Percentiles rank a stretch among this genome's conserved stretches.
These are phyloP conservation scores for Kradibia gibbosae DNA, from an alignment of 1,140 invertebrate species.

Conservation along the genomic window DNA sequence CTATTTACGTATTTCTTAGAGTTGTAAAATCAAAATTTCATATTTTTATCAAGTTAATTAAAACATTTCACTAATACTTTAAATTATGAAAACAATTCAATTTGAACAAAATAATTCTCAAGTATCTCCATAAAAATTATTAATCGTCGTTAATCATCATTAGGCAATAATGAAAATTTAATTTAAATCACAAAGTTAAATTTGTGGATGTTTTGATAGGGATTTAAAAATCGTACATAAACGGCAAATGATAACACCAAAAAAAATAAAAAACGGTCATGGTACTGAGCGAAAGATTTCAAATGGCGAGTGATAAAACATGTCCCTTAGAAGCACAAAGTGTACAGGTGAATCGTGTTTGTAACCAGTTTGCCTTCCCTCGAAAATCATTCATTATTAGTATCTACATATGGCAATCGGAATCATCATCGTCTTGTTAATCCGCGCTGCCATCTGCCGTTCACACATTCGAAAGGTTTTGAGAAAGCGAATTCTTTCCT, in stretches of 20 bases:
- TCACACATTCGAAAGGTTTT: constrained; percentile 17
- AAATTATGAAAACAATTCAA: no score
- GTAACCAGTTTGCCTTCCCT: constrained; percentile 48
- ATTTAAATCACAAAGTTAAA: no score
- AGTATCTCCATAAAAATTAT: no score
- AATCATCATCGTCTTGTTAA: constrained; percentile 52
- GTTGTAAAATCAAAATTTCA: no score
- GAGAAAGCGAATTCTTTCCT: constrained; percentile 33
- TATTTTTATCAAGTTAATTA: no score
- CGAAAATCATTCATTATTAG: constrained; percentile 53
- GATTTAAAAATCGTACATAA: neutral
- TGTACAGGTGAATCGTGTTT: constrained; percentile 40
- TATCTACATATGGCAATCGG: constrained; percentile 52
- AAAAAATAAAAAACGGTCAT: constrained; percentile 25
- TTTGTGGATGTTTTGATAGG: no score
- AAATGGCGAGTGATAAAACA: constrained; percentile 29
- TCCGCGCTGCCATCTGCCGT: constrained; percentile 53
- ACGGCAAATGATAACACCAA: neutral
- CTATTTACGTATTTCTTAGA: no score
- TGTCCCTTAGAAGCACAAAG: neutral
- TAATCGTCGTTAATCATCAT: no score
- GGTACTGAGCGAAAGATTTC: constrained; percentile 31
- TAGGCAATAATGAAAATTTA: no score
- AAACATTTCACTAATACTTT: no score
- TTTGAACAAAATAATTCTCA: no score